A percentile compares a stretch with the other conserved stretches of the same genome.
Conservation (phyloP, 2,113 vertebrate species). For the Siniperca chuatsi region DNA sequence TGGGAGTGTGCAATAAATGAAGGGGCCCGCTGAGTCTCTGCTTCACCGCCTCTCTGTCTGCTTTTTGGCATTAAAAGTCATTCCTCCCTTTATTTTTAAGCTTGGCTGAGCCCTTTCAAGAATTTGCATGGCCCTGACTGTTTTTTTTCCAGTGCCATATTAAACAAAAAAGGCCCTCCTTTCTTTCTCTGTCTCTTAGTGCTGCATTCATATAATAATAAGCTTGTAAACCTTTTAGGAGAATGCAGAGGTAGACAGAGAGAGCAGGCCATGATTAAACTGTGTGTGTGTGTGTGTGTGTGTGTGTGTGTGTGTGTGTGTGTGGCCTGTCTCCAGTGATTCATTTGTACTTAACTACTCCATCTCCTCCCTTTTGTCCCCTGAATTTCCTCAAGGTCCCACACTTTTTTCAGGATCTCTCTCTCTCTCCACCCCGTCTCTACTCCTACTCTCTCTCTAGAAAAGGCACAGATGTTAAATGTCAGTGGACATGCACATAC, state of each 20-base stretch:
- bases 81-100: constrained; percentile 65
- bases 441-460: constrained; percentile 8
- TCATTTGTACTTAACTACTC: constrained; percentile 58
- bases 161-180: constrained; percentile 59
- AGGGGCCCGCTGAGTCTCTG: constrained; percentile 42
- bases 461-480: constrained; percentile 56
- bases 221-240: constrained; percentile 56
- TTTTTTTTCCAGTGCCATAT: constrained; percentile 9
- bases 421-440: constrained; percentile 18
- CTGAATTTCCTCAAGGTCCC: constrained; percentile 49
- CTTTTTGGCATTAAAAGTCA: constrained; percentile 62
- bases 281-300: constrained; percentile 25
- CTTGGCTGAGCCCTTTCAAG: constrained; percentile 68
- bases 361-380: constrained; percentile 66
- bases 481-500: constrained; percentile 65
- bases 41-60: constrained; percentile 50
- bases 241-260: constrained; percentile 37
- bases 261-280: constrained; percentile 20
- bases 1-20: constrained; percentile 48
- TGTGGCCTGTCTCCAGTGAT: constrained; percentile 55
- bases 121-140: constrained; percentile 42
- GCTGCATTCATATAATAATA: constrained; percentile 57
- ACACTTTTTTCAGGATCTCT: constrained; percentile 41
- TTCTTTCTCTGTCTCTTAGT: constrained; percentile 34
- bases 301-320: constrained; percentile 47